Conservation (phyloP, 1,140 invertebrate species). For the Aphis craccivora region DNA sequence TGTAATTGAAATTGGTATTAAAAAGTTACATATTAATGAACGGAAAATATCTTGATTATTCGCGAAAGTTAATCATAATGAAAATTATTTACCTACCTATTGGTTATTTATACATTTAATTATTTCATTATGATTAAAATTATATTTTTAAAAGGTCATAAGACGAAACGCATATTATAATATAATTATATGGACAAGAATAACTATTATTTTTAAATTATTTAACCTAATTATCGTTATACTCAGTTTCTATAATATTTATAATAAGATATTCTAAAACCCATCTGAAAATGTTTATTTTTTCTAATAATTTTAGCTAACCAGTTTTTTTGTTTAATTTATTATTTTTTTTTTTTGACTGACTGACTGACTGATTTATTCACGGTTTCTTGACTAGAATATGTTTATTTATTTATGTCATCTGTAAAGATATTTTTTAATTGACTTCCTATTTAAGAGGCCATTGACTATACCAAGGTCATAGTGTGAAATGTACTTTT, state of each 20-base stretch:
- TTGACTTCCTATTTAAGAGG: conserved; percentile 14
- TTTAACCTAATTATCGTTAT: background rate
- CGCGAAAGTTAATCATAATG: background rate
- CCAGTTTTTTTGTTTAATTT: conserved; percentile 1
- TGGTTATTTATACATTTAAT: background rate
- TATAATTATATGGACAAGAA: background rate
- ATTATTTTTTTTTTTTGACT: background rate
- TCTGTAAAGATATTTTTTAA: conserved; percentile 21
- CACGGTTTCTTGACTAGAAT: background rate
- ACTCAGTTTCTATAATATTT: background rate
- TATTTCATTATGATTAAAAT: background rate
- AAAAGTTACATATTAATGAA: background rate
- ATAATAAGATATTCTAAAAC: background rate
- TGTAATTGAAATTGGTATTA: background rate
- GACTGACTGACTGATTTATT: background rate
- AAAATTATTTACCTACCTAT: background rate
- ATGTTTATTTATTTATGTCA: background rate
- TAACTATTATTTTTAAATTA: background rate
- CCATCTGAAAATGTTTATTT: background rate
- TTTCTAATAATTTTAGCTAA: background rate
- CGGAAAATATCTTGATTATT: background rate
- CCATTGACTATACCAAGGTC: conserved; percentile 10
- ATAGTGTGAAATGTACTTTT: background rate
- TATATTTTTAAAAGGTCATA: background rate
- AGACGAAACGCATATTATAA: background rate